A percentile compares a stretch with the other conserved stretches of the same genome.
Evolutionary conservation across 2,113 vertebrate genomes (phyloP).

Genomic region (Ameiurus melas): DNA sequence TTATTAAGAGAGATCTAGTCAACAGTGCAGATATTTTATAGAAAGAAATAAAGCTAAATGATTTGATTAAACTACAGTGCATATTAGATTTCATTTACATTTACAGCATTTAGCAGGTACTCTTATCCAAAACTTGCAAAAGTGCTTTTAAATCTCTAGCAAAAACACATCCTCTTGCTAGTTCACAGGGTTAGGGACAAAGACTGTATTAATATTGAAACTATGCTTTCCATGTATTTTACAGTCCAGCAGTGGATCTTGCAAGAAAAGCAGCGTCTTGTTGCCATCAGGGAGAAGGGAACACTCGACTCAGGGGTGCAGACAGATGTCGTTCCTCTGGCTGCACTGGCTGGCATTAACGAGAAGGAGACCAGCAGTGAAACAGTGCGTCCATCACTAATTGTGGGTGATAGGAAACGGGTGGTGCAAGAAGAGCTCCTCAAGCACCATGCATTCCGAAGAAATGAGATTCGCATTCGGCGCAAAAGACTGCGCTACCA

Average conservation of each 20-base stretch:
- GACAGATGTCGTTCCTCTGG: slow-evolving; percentile 67
- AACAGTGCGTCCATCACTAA: slow-evolving; percentile 26
- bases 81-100: background rate
- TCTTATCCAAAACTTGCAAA: background rate
- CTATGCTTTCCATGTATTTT: slow-evolving; percentile 52
- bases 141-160: background rate
- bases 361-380: slow-evolving; percentile 19
- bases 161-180: background rate
- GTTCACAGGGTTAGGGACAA: background rate
- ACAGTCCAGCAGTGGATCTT: slow-evolving; percentile 86
- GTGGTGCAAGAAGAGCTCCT: slow-evolving; percentile 80
- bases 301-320: slow-evolving; percentile 75
- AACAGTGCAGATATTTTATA: background rate
- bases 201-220: background rate
- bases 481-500: slow-evolving; percentile 81
- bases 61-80: background rate
- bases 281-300: slow-evolving; percentile 65
- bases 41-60: background rate
- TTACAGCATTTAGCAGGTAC: background rate
- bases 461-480: slow-evolving; percentile 73
- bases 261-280: slow-evolving; percentile 76
- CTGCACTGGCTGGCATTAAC: slow-evolving; percentile 30
- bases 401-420: slow-evolving; percentile 73
- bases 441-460: slow-evolving; percentile 72
- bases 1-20: background rate